phyloP scores from a whole-genome alignment of 2,888 invertebrate genomes.

The Galerucella calmariensis region DNA sequence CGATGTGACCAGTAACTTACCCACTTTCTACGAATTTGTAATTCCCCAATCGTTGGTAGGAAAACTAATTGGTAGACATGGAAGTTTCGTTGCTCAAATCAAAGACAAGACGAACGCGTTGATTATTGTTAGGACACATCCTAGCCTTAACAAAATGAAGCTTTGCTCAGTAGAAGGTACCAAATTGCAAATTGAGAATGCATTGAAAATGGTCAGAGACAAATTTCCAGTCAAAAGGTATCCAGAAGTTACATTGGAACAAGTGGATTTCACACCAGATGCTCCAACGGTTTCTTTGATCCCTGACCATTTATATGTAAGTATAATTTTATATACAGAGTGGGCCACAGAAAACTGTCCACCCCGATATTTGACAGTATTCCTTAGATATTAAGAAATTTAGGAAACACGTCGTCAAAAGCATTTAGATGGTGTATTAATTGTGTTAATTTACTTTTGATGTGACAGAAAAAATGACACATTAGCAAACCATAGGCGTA shows the following conservation, averaged over 20 bases:
- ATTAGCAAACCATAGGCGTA: no score
- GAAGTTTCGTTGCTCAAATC: constrained; percentile 83
- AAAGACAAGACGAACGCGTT: constrained; percentile 82
- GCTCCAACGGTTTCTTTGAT: constrained; percentile 58
- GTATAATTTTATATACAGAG: constrained; percentile 40
- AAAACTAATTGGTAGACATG: constrained; percentile 86
- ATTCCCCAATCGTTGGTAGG: constrained; percentile 84
- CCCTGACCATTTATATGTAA: constrained; percentile 61
- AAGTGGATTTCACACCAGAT: constrained; percentile 64
- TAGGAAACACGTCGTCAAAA: no score
- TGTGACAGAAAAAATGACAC: no score
- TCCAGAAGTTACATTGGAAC: constrained; percentile 80
- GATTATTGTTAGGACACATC: constrained; percentile 83
- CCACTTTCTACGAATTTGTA: constrained; percentile 76
- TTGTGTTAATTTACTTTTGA: no score
- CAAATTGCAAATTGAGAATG: constrained; percentile 81
- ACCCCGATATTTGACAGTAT: no score
- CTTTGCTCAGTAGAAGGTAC: constrained; percentile 73
- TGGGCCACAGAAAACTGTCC: no score
- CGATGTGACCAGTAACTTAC: constrained; percentile 56
- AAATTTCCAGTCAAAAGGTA: constrained; percentile 86
- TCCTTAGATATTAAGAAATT: no score
- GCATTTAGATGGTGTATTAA: no score
- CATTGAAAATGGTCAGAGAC: constrained; percentile 84
- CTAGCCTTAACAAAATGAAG: constrained; percentile 77